Conservation (phyloP, 2,113 vertebrate genomes). For the Dicerorhinus sumatrensis region DNA sequence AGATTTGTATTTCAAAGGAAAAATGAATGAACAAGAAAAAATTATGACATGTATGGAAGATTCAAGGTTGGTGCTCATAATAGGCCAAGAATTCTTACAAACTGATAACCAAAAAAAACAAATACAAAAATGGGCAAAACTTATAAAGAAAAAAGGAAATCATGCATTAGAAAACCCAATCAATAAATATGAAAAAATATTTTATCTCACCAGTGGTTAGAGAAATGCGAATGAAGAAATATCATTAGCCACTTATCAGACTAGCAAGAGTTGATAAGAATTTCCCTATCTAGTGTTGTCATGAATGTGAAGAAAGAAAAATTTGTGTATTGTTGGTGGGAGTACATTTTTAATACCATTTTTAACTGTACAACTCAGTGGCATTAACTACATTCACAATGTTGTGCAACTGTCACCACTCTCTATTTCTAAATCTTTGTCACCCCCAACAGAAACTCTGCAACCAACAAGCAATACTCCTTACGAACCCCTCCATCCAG, state of each 20-base stretch:
- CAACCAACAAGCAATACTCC: neutral
- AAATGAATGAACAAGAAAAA: neutral
- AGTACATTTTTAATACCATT: neutral
- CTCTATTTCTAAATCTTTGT: neutral
- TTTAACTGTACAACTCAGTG: neutral
- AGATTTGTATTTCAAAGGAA: neutral
- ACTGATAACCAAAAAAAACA: neutral
- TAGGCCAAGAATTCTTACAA: neutral
- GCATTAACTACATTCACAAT: neutral
- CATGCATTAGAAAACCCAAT: neutral
- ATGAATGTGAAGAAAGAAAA: neutral
- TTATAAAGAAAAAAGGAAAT: neutral
- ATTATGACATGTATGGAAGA: neutral
- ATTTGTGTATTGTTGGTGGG: neutral
- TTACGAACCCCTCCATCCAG: neutral
- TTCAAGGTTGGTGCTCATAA: neutral
- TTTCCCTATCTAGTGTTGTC: neutral
- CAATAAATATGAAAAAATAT: neutral
- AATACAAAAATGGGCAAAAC: neutral
- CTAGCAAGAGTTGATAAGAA: neutral
- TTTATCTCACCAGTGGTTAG: neutral
- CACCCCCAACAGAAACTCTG: neutral
- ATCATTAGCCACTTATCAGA: neutral
- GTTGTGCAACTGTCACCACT: neutral
- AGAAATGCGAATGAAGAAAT: neutral